Conservation (phyloP, 2,113 vertebrate genomes). For the Notothenia rossii region DNA sequence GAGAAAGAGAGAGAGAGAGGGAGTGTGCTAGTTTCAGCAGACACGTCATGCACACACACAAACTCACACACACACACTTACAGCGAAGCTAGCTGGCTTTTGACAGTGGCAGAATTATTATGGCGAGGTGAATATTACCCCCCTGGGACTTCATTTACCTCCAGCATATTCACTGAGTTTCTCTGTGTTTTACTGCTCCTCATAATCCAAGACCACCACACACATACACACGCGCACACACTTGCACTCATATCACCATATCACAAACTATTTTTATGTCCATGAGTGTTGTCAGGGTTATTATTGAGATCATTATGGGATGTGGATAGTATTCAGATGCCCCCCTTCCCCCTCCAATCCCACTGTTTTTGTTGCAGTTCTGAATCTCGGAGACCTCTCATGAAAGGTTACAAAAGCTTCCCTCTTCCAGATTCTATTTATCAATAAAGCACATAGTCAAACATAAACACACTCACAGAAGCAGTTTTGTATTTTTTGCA, state of each 20-base stretch:
- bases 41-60: constrained; percentile 47
- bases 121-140: constrained; percentile 82
- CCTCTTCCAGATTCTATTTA: constrained; percentile 58
- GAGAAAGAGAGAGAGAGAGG: background rate
- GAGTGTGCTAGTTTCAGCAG: constrained; percentile 56
- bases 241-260: constrained; percentile 65
- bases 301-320: constrained; percentile 84
- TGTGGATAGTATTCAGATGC: constrained; percentile 73
- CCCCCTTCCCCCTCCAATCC: constrained; percentile 24
- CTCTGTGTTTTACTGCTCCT: constrained; percentile 84
- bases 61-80: constrained; percentile 59
- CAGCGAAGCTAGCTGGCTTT: constrained; percentile 77
- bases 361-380: constrained; percentile 63
- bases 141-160: constrained; percentile 87
- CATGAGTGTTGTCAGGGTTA: constrained; percentile 81
- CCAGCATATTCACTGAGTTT: constrained; percentile 85
- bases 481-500: constrained; percentile 51
- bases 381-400: constrained; percentile 66
- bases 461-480: constrained; percentile 41
- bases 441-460: constrained; percentile 68
- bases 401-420: constrained; percentile 74
- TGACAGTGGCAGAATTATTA: constrained; percentile 86
- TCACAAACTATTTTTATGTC: constrained; percentile 81
- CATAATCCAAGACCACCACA: constrained; percentile 79
- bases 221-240: constrained; percentile 28